A percentile compares a stretch with the other conserved stretches of the same genome.
These are phyloP conservation scores for Pollenia amentaria DNA, from an alignment of 2,888 invertebrate genomes.

Conservation along the genomic window DNA sequence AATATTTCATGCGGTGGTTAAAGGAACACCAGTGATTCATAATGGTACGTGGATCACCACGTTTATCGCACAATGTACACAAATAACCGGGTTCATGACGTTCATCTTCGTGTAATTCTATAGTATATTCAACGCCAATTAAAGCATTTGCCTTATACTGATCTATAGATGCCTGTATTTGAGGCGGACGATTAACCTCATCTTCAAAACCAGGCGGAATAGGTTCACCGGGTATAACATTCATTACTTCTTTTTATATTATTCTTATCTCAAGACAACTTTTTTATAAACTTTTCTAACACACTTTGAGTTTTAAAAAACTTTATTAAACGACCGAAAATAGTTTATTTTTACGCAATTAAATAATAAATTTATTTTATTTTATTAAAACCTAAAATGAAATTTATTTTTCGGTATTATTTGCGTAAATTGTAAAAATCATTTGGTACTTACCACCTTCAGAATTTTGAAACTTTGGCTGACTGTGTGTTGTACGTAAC, in stretches of 20 bases:
- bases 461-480: background rate
- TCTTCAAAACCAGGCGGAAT: conserved; percentile 90
- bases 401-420: conserved; percentile 48
- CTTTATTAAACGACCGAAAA: conserved; percentile 47
- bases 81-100: conserved; percentile 90
- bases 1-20: conserved; percentile 90
- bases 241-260: conserved; percentile 76
- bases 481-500: conserved; percentile 4
- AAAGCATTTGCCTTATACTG: conserved; percentile 85
- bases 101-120: conserved; percentile 89
- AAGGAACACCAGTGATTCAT: conserved; percentile 91
- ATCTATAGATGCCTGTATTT: conserved; percentile 86
- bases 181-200: conserved; percentile 85
- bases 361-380: conserved; percentile 5
- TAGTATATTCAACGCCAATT: conserved; percentile 91
- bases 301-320: conserved; percentile 55
- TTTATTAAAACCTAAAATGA: conserved; percentile 56
- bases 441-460: conserved; percentile 48
- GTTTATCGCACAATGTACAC: conserved; percentile 92
- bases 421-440: background rate
- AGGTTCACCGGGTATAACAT: conserved; percentile 87
- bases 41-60: conserved; percentile 91
- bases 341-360: conserved; percentile 31
- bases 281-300: conserved; percentile 8
- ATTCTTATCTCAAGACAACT: conserved; percentile 53